Evolutionary conservation across 2,888 invertebrate genomes (phyloP), one percentile per base, ranked within the genome.

Genomic region (Sarcophaga variegata): DNA sequence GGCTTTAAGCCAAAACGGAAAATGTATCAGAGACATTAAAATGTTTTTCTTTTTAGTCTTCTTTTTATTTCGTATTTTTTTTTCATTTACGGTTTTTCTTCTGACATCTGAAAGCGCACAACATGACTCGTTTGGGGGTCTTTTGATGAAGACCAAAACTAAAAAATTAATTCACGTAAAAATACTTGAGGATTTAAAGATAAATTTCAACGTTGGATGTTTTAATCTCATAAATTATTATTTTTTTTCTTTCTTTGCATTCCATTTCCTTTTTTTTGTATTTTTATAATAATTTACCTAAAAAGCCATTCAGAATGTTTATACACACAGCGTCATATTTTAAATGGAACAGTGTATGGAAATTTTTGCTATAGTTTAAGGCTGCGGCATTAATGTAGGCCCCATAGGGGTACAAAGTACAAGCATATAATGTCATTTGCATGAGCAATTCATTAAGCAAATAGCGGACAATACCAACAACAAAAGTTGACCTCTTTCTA

Each of bases 1-100:
- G 82, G 71, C 70, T 25, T 69, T 14, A 11, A 62, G 82, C 82
- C 82, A 82, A 82, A 77, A 64, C 54, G 63, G 64, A 75, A 74
- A 76, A 76, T 72, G 49, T 76, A 45, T 70, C 70, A 76, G 64
- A 77, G 71, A 66, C 70, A 71, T 82, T 71, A 71, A 82, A 82
- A 71, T 71, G 22, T 60, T 76, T 75, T 75, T 60, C 25, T 66
- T 66, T 75, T 75, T 4, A 49, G 63, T 67, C 8, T 63, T 70
- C 49, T 59, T 66, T 54, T 11, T 20, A 37, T 37, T 37, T 37
- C 4, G 3, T 27, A 25, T 64, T 63, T 66, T 37, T n/a, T 17
- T 47, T 70, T 6, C 6, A 0, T 37, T 71, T 54, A 25, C 14
- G 25, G 2, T 25, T 47, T 37, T 25, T 70, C 67, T 20, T 14